Base-by-base conservation (phyloP, 2,888 invertebrate genomes). In the Rhaphigaster nebulosa region DNA sequence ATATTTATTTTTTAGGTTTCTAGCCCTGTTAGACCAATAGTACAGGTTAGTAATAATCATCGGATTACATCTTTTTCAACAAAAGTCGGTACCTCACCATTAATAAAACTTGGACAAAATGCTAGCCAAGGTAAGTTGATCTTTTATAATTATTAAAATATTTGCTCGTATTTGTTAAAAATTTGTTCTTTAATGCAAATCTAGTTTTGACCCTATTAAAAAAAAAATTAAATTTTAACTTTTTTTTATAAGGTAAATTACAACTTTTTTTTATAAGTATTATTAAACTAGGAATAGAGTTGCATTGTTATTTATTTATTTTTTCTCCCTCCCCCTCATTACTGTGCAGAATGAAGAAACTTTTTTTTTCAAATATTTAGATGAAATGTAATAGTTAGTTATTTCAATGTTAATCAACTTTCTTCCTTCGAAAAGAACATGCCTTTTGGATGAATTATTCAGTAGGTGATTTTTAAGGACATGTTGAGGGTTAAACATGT, bases 51-150 rank as follows among this genome's bases (percentile, higher is more conserved):
- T 52, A 91, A 91, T 34, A 92, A 91, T 89, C 90, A 92, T 84
- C 90, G 90, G 65, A 20, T 91, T 26, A 54, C 89, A 50, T 56
- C 90, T 20, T 93, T 93, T 80, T 93, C 93, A 23, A 93, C 94
- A 20, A 93, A 93, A 92, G 93, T 94, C 23, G 94, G 94, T 70
- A 94, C 94, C 50, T 94, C 94, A n/a, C 94, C 94, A 0, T 91
- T 94, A 38, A 93, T 94, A 41, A 94, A 94, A 92, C 93, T 93
- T 54, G 87, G 89, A n/a, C 87, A 90, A 54, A 92, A 89, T 88
- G 34, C 91, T 29, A 80, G 88, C 38, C 91, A 91, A 90, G 91
- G 91, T 91, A 45, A 90, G 88, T 87, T 56, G 2, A 50, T 88
- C 10, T 88, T 34, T 54, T 54, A 38, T 34, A 20, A 15, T 38